Evolutionary conservation across 35 echinoderm and acorn worm genomes (phyloP).

Genomic region (Eucidaris tribuloides): DNA sequence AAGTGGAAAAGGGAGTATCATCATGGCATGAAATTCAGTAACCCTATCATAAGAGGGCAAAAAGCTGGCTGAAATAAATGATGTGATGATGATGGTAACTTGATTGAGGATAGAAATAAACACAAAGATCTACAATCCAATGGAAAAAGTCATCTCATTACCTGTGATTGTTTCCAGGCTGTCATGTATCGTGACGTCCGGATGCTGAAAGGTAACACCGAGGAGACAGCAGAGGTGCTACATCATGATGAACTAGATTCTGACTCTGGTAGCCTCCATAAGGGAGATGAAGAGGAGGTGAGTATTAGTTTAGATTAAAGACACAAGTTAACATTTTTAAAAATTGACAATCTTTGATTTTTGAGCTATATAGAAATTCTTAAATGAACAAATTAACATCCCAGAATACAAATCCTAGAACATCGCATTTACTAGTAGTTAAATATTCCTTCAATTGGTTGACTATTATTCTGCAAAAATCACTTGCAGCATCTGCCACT

Average conservation of each 20-base stretch:
- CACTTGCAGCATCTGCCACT: too few species aligned
- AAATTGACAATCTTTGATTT: background rate
- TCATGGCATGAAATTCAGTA: background rate
- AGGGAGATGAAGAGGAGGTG: background rate
- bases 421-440: background rate
- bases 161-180: slow-evolving; percentile 34
- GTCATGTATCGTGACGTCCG: slow-evolving; percentile 71
- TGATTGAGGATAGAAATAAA: background rate
- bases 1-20: background rate
- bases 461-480: background rate
- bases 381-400: too few species aligned
- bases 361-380: background rate
- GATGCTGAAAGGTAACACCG: slow-evolving; percentile 47
- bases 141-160: background rate
- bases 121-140: background rate
- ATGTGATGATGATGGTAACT: background rate
- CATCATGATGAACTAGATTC: slow-evolving; percentile 54
- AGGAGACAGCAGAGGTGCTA: slow-evolving; percentile 56
- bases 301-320: background rate
- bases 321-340: background rate
- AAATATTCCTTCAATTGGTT: background rate
- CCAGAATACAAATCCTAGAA: too few species aligned
- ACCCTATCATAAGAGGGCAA: background rate
- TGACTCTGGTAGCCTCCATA: background rate
- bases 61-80: background rate